phyloP scores from a whole-genome alignment of 2,113 vertebrate genomes.

The Brachypodius melanocephalos region DNA sequence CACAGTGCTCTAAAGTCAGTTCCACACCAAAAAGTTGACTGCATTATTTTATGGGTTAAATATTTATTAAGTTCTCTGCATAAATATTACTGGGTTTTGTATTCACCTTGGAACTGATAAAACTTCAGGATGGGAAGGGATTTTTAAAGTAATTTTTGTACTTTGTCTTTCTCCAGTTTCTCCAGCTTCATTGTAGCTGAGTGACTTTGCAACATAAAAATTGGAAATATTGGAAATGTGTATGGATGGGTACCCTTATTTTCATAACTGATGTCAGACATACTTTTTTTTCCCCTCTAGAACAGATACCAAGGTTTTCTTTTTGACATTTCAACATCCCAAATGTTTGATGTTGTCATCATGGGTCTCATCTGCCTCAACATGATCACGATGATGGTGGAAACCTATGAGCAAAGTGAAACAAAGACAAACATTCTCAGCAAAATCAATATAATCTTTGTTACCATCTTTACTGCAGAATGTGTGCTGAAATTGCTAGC shows the following conservation, averaged over 20 bases:
- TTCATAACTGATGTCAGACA: background rate
- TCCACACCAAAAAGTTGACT: background rate
- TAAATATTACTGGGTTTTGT: background rate
- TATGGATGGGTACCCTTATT: background rate
- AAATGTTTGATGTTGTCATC: conserved; percentile 69
- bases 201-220: background rate
- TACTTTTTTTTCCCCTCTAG: conserved; percentile 14
- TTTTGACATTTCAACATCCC: conserved; percentile 68
- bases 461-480: conserved; percentile 71
- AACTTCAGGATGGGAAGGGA: background rate
- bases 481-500: conserved; percentile 74
- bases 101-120: background rate
- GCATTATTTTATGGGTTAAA: background rate
- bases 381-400: conserved; percentile 79
- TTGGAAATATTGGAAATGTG: background rate
- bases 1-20: background rate
- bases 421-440: conserved; percentile 50
- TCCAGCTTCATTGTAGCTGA: background rate
- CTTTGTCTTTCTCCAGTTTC: background rate
- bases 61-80: background rate
- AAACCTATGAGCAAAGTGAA: conserved; percentile 61
- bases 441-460: conserved; percentile 73
- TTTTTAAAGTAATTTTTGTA: background rate
- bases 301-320: conserved; percentile 75
- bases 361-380: conserved; percentile 79